Evolutionary conservation across 64 coral and sea anemone genomes (phyloP).

Genomic region (Hydrozoanthus tunicans): DNA sequence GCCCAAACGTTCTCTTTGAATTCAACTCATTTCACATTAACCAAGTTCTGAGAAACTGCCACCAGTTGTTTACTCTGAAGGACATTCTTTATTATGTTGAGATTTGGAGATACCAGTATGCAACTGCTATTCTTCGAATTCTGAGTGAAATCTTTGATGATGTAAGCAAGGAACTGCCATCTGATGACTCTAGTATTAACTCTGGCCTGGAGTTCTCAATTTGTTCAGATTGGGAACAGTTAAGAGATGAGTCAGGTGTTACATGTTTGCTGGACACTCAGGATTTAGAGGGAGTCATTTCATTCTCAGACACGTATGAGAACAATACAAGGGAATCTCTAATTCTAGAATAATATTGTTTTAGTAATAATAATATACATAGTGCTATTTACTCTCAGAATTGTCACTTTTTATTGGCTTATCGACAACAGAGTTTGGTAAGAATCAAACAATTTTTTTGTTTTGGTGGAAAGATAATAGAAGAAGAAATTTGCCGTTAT

Average conservation of each 20-base stretch:
- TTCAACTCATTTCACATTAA: slow-evolving; percentile 60
- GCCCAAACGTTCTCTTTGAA: slow-evolving; percentile 75
- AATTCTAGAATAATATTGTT: too few species aligned
- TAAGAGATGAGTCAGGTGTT: slow-evolving; percentile 67
- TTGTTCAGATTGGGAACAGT: slow-evolving; percentile 51
- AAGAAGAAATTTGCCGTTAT: too few species aligned
- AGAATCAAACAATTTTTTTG: too few species aligned
- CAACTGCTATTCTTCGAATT: slow-evolving; percentile 25
- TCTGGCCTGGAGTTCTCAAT: slow-evolving; percentile 13
- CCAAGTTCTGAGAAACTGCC: slow-evolving; percentile 46
- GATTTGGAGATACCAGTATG: slow-evolving; percentile 54
- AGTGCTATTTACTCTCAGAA: background rate
- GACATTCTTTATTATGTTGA: slow-evolving; percentile 64
- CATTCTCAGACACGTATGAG: slow-evolving; percentile 34
- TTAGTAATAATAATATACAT: background rate
- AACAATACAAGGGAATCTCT: slow-evolving; percentile 13
- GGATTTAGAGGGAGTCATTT: slow-evolving; percentile 58
- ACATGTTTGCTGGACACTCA: slow-evolving; percentile 59
- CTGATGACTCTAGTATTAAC: slow-evolving; percentile 17
- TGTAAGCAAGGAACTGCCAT: slow-evolving; percentile 38
- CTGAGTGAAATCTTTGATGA: slow-evolving; percentile 57
- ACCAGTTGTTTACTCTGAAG: slow-evolving; percentile 39
- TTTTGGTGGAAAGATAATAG: too few species aligned
- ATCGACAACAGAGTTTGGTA: too few species aligned
- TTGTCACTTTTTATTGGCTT: too few species aligned